Conservation (phyloP, 2,113 vertebrate genomes). For the Campylomormyrus tamandua region DNA sequence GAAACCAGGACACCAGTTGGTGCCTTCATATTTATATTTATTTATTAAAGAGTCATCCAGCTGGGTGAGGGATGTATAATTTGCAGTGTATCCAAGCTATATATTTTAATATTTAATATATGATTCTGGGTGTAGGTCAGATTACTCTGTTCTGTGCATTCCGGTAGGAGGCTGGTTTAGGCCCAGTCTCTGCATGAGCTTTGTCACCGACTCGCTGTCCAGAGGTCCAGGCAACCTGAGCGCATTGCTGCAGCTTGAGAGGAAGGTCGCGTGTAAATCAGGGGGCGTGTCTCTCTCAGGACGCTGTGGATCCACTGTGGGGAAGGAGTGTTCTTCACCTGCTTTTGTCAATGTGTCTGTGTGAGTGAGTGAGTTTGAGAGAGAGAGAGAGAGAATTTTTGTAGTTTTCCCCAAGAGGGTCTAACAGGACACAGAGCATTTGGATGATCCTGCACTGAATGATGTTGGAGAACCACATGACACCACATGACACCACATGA, state of each 20-base stretch:
- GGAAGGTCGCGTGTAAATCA: background rate
- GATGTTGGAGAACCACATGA: background rate
- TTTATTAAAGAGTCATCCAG: slow-evolving; percentile 75
- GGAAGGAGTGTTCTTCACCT: background rate
- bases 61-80: slow-evolving; percentile 71
- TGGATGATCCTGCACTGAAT: background rate
- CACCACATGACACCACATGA: background rate
- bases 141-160: background rate
- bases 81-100: slow-evolving; percentile 10
- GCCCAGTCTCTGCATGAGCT: background rate
- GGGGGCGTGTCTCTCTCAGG: background rate
- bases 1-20: background rate
- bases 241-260: background rate
- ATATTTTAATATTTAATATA: slow-evolving; percentile 24
- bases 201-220: background rate
- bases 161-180: background rate
- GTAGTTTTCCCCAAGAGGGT: background rate
- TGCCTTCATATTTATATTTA: slow-evolving; percentile 71
- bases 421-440: background rate
- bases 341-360: slow-evolving; percentile 15
- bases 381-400: background rate
- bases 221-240: background rate
- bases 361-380: slow-evolving; percentile 5
- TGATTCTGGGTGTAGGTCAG: slow-evolving; percentile 8
- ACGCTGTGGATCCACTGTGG: background rate